A percentile compares a stretch with the other conserved stretches of the same genome.
These are phyloP conservation scores for Myopa tessellatipennis DNA, from an alignment of 2,888 invertebrate genomes.

Conservation along the genomic window DNA sequence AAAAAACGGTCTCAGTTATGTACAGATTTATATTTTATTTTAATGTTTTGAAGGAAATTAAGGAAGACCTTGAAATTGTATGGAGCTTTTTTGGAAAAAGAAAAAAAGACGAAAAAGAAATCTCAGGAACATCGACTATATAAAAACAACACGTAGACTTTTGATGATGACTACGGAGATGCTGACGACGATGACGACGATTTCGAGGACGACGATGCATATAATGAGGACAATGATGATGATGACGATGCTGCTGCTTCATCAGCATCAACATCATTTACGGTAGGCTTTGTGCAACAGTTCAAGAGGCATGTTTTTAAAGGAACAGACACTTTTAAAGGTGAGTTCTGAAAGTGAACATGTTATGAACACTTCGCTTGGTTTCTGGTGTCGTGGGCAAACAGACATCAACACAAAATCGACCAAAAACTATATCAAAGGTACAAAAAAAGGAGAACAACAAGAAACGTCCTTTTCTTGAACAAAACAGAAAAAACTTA, in stretches of 20 bases:
- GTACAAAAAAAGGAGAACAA: not conserved
- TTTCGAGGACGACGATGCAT: not conserved
- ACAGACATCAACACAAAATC: slow-evolving; percentile 1
- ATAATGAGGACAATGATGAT: not conserved
- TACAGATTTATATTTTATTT: not conserved
- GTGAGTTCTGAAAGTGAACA: not conserved
- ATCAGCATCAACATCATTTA: not conserved
- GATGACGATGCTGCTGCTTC: not conserved
- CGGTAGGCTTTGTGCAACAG: slow-evolving; percentile 8
- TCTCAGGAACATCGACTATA: not conserved
- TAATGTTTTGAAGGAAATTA: not conserved
- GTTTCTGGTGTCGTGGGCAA: slow-evolving; percentile 10
- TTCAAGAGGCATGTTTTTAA: not conserved
- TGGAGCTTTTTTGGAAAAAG: not conserved
- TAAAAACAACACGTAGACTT: not conserved
- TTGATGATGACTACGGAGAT: not conserved
- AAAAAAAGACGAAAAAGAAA: not conserved
- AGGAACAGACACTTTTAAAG: not conserved
- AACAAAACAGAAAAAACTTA: not conserved
- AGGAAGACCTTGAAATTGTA: not conserved
- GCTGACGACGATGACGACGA: not conserved
- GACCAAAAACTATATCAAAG: not conserved
- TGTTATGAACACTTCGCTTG: slow-evolving; percentile 50
- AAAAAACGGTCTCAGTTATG: no score
- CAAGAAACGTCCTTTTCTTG: slow-evolving; percentile 21